Conservation (phyloP, 2,888 invertebrate species). For the Papilio protenor region DNA sequence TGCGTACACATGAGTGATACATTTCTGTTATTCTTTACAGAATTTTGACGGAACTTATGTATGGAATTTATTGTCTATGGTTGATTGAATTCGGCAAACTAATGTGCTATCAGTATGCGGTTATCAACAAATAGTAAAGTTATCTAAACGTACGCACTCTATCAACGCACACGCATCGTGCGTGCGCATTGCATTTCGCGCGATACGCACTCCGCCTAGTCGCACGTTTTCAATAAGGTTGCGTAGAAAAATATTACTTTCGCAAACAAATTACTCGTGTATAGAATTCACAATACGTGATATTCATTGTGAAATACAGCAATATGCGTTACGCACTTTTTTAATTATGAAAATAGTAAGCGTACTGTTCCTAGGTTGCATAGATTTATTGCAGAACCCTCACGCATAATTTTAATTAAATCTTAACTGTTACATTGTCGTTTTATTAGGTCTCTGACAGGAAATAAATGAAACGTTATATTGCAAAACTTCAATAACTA, state of each 20-base stretch:
- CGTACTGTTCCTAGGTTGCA: slow-evolving; percentile 28
- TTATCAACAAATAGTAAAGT: slow-evolving; percentile 67
- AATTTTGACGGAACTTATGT: neutral
- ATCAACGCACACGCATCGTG: slow-evolving; percentile 74
- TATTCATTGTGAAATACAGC: slow-evolving; percentile 68
- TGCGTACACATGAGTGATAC: slow-evolving; percentile 9
- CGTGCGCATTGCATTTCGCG: slow-evolving; percentile 76
- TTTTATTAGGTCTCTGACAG: neutral
- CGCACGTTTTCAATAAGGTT: slow-evolving; percentile 68
- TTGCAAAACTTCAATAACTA: slow-evolving; percentile 8
- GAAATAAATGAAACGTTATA: neutral
- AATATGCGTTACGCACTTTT: slow-evolving; percentile 76
- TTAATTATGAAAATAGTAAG: slow-evolving; percentile 59
- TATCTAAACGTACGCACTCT: slow-evolving; percentile 74
- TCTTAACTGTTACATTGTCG: neutral
- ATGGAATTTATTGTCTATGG: slow-evolving; percentile 47
- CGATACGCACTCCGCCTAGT: slow-evolving; percentile 64
- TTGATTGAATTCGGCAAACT: slow-evolving; percentile 61
- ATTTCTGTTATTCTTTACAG: neutral
- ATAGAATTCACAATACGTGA: slow-evolving; percentile 75
- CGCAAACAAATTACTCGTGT: slow-evolving; percentile 74
- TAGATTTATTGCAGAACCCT: slow-evolving; percentile 7
- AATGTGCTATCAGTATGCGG: slow-evolving; percentile 58
- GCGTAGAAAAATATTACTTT: slow-evolving; percentile 72
- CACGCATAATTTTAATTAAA: neutral